Conservation (phyloP, 2,113 vertebrate species). For the Ptilonorhynchus violaceus region DNA sequence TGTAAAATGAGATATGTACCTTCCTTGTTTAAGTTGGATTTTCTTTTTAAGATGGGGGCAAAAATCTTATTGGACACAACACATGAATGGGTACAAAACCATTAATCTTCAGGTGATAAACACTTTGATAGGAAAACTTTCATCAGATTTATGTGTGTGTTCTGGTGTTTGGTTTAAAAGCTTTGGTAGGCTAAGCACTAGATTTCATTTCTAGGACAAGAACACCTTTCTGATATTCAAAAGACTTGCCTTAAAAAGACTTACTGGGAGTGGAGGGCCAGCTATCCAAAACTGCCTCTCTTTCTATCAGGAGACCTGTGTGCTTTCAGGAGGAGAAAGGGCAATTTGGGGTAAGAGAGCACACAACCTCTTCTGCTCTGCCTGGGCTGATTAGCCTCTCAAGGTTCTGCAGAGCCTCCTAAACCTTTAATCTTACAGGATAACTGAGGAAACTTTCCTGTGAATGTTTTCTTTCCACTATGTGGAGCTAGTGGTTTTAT, state of each 20-base stretch:
- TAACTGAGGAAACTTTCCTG: background rate
- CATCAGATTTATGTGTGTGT: background rate
- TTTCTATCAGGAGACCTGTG: background rate
- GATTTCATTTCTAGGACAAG: background rate
- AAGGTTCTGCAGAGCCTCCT: background rate
- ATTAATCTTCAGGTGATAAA: background rate
- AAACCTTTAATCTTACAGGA: background rate
- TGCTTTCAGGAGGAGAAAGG: no score
- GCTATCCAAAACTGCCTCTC: background rate
- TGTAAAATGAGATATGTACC: background rate
- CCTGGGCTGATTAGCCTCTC: background rate
- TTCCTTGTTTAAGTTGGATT: background rate
- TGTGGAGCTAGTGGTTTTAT: background rate
- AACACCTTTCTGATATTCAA: background rate
- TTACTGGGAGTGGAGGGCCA: background rate
- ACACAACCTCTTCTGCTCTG: background rate
- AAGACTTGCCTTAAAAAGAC: background rate
- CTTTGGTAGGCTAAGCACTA: background rate
- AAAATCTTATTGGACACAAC: background rate
- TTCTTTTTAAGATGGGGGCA: background rate
- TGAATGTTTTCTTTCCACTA: background rate
- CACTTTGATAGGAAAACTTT: background rate
- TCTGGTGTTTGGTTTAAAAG: background rate
- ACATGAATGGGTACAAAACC: background rate
- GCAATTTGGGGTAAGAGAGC: background rate